Evolutionary conservation across 1,140 invertebrate genomes (phyloP).

Genomic region (Zophobas morio): DNA sequence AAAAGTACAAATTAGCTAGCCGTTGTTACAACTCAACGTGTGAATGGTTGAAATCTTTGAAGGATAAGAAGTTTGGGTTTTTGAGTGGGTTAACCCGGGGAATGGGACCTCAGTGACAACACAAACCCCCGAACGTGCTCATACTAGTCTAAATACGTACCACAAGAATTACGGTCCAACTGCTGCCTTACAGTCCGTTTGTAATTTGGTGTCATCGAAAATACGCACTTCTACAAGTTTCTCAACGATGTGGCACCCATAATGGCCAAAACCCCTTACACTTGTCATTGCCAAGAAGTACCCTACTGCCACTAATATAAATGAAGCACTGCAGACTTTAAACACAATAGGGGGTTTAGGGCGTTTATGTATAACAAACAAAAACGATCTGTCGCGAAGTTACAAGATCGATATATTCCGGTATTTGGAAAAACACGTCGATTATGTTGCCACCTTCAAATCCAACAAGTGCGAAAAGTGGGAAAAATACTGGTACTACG

Average conservation of each 20-base stretch:
- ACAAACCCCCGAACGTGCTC: not conserved
- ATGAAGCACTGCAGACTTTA: not conserved
- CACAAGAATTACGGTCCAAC: not conserved
- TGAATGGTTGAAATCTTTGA: not conserved
- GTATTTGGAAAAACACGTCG: slow-evolving; percentile 7
- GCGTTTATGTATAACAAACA: not conserved
- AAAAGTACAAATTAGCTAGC: not conserved
- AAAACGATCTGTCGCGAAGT: not conserved
- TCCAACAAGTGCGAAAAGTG: slow-evolving; percentile 8
- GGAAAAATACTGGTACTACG: slow-evolving; percentile 1
- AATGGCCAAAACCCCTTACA: slow-evolving; percentile 1
- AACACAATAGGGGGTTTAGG: not conserved
- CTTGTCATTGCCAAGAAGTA: not conserved
- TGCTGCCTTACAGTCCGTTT: not conserved
- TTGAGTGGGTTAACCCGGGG: not conserved
- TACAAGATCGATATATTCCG: slow-evolving; percentile 6
- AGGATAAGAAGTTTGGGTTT: too few species aligned
- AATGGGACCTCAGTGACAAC: not conserved
- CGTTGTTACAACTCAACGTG: not conserved
- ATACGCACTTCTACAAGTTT: not conserved
- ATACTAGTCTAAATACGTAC: not conserved
- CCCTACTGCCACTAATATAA: not conserved
- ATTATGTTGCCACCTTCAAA: not conserved
- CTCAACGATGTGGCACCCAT: not conserved
- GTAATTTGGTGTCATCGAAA: not conserved